phyloP scores from a whole-genome alignment of 2,797 vertebrate species.

The Acrocephalus scirpaceus region DNA sequence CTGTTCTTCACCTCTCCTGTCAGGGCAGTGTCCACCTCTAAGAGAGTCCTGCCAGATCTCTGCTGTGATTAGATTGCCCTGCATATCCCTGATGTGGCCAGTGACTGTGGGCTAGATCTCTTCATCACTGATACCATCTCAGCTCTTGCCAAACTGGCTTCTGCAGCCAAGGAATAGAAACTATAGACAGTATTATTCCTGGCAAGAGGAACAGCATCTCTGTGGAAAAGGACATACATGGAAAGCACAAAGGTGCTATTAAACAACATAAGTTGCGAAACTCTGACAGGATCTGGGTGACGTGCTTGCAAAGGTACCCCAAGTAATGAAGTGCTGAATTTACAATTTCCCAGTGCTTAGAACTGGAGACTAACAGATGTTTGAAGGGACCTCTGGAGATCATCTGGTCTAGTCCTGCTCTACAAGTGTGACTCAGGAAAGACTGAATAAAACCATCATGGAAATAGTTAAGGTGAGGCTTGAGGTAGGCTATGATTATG shows the following conservation, averaged over 20 bases:
- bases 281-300: neutral
- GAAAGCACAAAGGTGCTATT: neutral
- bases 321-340: neutral
- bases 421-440: neutral
- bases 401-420: neutral
- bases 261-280: neutral
- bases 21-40: neutral
- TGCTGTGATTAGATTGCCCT: neutral
- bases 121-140: neutral
- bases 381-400: neutral
- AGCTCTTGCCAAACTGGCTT: neutral
- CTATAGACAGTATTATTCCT: neutral
- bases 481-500: neutral
- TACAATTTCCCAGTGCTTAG: neutral
- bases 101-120: neutral
- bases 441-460: neutral
- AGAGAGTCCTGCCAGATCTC: neutral
- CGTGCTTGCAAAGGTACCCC: neutral
- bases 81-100: neutral
- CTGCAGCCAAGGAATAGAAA: neutral
- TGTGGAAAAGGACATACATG: neutral
- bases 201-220: neutral
- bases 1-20: neutral
- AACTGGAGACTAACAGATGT: neutral
- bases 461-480: neutral